phyloP scores from a whole-genome alignment of 92 coral and sea anemone genomes.

The Siderastrea radians region DNA sequence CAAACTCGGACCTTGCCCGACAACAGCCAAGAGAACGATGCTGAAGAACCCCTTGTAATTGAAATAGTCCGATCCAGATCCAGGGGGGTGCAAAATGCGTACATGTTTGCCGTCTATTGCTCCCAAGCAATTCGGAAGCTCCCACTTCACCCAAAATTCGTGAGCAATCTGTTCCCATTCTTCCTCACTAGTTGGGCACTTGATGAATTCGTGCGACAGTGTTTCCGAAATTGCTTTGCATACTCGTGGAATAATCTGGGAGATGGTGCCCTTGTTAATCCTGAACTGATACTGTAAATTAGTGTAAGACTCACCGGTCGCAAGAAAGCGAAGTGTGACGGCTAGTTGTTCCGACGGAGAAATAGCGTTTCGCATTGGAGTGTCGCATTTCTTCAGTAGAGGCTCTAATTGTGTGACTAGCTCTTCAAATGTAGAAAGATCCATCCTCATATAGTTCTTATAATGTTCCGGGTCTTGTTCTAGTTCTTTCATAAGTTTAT shows the following conservation, averaged over 20 bases:
- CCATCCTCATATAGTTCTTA: too few species aligned
- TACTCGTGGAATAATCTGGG: constrained; percentile 63
- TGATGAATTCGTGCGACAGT: constrained; percentile 25
- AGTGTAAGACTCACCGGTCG: constrained; percentile 73
- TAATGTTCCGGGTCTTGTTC: too few species aligned
- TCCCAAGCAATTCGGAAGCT: too few species aligned
- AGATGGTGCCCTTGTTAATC: constrained; percentile 56
- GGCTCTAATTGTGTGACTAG: too few species aligned
- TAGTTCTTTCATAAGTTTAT: too few species aligned
- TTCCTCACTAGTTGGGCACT: too few species aligned
- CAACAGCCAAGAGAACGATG: constrained; percentile 77
- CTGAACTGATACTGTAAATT: constrained; percentile 78
- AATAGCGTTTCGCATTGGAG: constrained; percentile 34
- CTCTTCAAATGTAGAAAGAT: too few species aligned
- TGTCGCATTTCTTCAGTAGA: constrained; percentile 17
- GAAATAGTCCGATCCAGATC: constrained; percentile 41
- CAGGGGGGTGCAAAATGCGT: constrained; percentile 27
- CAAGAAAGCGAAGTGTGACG: constrained; percentile 68
- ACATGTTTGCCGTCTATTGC: too few species aligned
- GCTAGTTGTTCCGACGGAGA: constrained; percentile 65
- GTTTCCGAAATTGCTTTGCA: constrained; percentile 55
- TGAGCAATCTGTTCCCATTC: too few species aligned
- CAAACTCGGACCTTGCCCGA: constrained; percentile 67
- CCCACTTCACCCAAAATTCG: too few species aligned
- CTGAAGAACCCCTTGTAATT: constrained; percentile 78